Evolutionary conservation across 1,140 invertebrate genomes (phyloP), one percentile per base, ranked within the genome.

Genomic region (Belonocnema kinseyi): DNA sequence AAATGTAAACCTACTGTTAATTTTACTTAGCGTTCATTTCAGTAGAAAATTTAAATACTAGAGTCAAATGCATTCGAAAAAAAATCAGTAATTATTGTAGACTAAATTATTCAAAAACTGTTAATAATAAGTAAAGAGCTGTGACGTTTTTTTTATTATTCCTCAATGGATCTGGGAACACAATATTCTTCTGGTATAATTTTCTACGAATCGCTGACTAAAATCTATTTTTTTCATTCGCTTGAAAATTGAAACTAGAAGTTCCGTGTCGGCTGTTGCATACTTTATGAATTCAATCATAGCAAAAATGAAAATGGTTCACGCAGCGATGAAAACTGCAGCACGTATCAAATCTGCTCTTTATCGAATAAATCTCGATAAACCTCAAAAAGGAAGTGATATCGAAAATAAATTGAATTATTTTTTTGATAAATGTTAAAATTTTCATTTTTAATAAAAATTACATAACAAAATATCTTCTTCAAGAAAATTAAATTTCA

Each of bases 201-300:
- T 66, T 33, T 66, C 26, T 14, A 33, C 61, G 61, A 66, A 40
- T 16, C 46, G 61, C 61, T n/a, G 33, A 33, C 26, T 46, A 66
- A 40, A 66, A 40, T 66, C 61, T 33, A 66, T 66, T 66, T 40
- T 66, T 61, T 33, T 33, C 26, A 66, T 66, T 66, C 40, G 40
- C 14, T 66, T 66, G 33, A 14, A 66, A 66, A 66, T 66, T 66
- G 61, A 66, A 66, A 66, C 61, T 33, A 66, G 61, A 66, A 66
- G 61, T 66, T 66, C 58, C 61, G 61, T 40, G 61, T 66, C 61
- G 61, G 61, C 61, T 66, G 61, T 66, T 66, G 26, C 61, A 66
- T 66, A 66, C 61, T 66, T 66, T 66, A 66, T 66, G 61, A 66
- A 33, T 66, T 66, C 61, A 66, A 66, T 66, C 61, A 66, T 40